Conservation (phyloP, 2,113 vertebrate species). For the Natator depressus region DNA sequence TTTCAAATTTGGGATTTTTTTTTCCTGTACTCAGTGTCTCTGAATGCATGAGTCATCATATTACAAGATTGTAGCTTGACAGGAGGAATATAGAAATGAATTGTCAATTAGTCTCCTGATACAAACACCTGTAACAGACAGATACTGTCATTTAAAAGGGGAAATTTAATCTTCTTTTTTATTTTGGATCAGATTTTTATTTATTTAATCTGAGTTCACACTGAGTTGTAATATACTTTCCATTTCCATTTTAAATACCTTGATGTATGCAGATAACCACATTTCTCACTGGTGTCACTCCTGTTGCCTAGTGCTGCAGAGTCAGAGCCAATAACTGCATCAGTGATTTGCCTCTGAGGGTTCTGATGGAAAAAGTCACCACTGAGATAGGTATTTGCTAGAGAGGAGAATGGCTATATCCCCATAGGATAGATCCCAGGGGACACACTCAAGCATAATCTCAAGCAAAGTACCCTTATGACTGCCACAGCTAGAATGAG, state of each 20-base stretch:
- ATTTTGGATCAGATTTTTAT: background rate
- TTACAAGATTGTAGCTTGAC: conserved; percentile 29
- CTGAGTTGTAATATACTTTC: background rate
- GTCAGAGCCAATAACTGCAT: conserved; percentile 44
- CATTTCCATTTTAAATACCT: conserved; percentile 46
- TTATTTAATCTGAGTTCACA: conserved; percentile 54
- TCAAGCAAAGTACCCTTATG: background rate
- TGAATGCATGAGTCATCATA: background rate
- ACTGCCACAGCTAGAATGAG: background rate
- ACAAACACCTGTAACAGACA: background rate
- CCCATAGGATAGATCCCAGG: background rate
- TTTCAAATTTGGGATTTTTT: background rate
- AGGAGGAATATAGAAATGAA: conserved; percentile 16
- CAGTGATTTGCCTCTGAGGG: conserved; percentile 41
- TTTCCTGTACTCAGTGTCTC: background rate
- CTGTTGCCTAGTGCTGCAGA: conserved; percentile 21
- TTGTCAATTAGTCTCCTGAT: conserved; percentile 54
- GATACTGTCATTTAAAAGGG: conserved; percentile 29
- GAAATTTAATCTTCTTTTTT: conserved; percentile 54
- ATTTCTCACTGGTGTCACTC: conserved; percentile 13
- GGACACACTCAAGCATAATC: background rate
- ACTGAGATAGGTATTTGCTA: background rate
- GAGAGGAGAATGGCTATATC: background rate
- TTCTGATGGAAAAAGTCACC: conserved; percentile 23
- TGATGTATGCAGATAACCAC: conserved; percentile 32